Percentiles rank a stretch among this genome's conserved stretches.
Evolutionary conservation across 1,140 invertebrate genomes (phyloP).

Genomic region (Drosophila sproati): DNA sequence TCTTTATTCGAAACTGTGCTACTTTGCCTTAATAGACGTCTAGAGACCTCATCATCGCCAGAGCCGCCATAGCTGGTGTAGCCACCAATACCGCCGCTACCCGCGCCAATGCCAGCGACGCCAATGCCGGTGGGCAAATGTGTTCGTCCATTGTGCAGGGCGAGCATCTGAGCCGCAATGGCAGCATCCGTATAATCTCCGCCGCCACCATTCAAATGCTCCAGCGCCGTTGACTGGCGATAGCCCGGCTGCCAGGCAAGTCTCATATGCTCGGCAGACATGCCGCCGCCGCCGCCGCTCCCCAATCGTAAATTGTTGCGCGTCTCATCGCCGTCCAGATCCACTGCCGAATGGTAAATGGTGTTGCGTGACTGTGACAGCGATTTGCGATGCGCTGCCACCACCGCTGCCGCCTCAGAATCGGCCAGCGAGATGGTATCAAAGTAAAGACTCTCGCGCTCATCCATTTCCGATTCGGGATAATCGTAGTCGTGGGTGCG

Average conservation of each 20-base stretch:
- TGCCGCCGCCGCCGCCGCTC: constrained; percentile 8
- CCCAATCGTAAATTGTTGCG: constrained; percentile 58
- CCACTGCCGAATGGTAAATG: constrained; percentile 82
- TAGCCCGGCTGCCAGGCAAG: constrained; percentile 74
- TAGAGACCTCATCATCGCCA: constrained; percentile 84
- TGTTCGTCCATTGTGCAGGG: constrained; percentile 74
- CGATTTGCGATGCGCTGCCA: constrained; percentile 80
- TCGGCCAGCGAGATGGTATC: constrained; percentile 83
- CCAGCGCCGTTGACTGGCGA: constrained; percentile 74
- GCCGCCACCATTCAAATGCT: constrained; percentile 61
- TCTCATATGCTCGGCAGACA: constrained; percentile 32
- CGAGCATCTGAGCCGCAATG: constrained; percentile 69
- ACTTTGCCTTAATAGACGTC: constrained; percentile 83
- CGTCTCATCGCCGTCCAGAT: constrained; percentile 71
- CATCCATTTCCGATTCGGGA: constrained; percentile 83
- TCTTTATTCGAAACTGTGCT: constrained; percentile 82
- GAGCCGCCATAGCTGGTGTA: constrained; percentile 1
- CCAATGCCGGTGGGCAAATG: constrained; percentile 67
- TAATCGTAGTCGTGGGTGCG: constrained; percentile 83
- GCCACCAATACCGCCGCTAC: constrained; percentile 3
- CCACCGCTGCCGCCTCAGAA: constrained; percentile 75
- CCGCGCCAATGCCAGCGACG: constrained; percentile 15
- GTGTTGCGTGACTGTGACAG: constrained; percentile 82
- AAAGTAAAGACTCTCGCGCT: constrained; percentile 82
- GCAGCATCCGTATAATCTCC: constrained; percentile 69